phyloP scores from a whole-genome alignment of 2,113 vertebrate species.

The Scolopax mira region DNA sequence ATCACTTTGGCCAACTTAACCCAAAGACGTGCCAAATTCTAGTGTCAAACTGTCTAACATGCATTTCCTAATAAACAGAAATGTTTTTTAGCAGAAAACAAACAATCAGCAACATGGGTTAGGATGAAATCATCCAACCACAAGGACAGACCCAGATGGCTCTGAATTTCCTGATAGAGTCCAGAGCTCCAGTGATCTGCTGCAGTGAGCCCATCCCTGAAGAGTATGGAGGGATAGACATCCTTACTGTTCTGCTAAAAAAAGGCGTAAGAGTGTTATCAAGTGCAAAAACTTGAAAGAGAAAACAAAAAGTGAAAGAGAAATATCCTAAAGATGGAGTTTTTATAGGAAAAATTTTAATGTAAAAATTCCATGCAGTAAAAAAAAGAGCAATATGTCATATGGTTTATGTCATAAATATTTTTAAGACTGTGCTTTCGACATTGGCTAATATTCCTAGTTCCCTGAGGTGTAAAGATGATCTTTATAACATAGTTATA shows the following conservation, averaged over 20 bases:
- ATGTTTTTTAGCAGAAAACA: neutral
- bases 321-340: neutral
- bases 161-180: neutral
- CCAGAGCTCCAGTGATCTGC: neutral
- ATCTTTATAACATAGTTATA: neutral
- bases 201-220: neutral
- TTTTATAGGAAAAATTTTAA: neutral
- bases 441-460: neutral
- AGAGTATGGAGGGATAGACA: neutral
- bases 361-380: neutral
- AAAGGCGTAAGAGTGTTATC: neutral
- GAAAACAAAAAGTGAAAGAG: no score
- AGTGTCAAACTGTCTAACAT: neutral
- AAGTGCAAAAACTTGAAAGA: neutral
- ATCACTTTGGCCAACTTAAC: constrained; percentile 46
- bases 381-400: neutral
- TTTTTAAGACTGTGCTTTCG: neutral
- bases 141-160: constrained; percentile 12
- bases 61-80: constrained; percentile 27
- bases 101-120: neutral
- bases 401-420: neutral
- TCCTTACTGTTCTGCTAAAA: neutral
- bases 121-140: neutral
- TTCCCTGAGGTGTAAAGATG: neutral
- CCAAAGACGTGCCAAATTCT: constrained; percentile 35